Evolutionary conservation across 2,113 vertebrate genomes (phyloP).

Genomic region (Eurystomus gularis): DNA sequence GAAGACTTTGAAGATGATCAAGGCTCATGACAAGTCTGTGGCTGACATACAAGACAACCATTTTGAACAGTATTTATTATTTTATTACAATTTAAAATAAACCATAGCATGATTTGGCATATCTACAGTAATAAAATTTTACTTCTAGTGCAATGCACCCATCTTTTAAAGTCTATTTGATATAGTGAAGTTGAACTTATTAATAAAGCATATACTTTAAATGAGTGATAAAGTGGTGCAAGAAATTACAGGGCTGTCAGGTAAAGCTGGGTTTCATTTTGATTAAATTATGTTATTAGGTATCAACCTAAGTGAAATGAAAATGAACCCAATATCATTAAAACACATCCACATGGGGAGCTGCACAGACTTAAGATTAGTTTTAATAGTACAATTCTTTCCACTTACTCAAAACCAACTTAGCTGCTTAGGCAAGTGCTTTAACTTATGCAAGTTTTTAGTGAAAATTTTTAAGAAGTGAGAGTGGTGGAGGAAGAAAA

Average conservation of each 20-base stretch:
- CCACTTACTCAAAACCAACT: not conserved
- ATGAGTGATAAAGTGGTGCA: not conserved
- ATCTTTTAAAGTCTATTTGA: not conserved
- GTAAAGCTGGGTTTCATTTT: not conserved
- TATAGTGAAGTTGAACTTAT: not conserved
- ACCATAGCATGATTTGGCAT: not conserved
- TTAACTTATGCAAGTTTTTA: not conserved
- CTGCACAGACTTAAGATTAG: not conserved
- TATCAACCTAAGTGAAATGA: not conserved
- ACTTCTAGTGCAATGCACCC: not conserved
- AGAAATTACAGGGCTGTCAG: not conserved
- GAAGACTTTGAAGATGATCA: not conserved
- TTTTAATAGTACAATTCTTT: not conserved
- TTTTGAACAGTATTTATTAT: not conserved
- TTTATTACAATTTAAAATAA: not conserved
- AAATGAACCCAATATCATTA: not conserved
- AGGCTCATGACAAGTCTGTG: not conserved
- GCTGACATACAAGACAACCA: not conserved
- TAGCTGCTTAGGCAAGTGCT: not conserved
- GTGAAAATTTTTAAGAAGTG: not conserved
- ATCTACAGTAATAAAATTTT: not conserved
- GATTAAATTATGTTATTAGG: not conserved
- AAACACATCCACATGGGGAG: not conserved
- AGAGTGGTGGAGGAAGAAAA: not conserved
- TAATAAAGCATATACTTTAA: not conserved